These are phyloP conservation scores for Trichonephila clavipes DNA, from an alignment of 1,140 invertebrate species.

Conservation along the genomic window DNA sequence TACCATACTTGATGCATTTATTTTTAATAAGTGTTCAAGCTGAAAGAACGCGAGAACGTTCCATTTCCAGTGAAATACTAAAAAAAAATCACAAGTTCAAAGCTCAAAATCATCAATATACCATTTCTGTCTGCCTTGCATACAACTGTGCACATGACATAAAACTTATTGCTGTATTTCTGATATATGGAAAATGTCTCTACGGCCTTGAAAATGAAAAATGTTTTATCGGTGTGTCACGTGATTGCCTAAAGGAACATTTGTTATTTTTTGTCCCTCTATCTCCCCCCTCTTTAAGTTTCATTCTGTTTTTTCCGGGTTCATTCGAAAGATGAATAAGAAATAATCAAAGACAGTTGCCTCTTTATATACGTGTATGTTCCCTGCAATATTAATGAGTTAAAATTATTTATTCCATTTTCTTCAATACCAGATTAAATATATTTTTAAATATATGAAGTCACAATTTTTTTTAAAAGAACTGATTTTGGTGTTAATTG, in stretches of 20 bases:
- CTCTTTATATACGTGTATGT: too few relatives aligned
- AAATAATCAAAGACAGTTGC: too few relatives aligned
- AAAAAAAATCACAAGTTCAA: neutral
- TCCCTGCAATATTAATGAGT: too few relatives aligned
- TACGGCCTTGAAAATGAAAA: neutral
- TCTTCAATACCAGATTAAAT: too few relatives aligned
- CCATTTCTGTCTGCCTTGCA: neutral
- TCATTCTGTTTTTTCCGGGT: neutral
- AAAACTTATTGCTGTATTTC: neutral
- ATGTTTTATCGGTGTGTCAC: conserved; percentile 2
- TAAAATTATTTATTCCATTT: too few relatives aligned
- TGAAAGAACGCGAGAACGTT: neutral
- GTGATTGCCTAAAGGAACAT: neutral
- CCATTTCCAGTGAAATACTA: neutral
- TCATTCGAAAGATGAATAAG: neutral
- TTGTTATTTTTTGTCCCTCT: neutral
- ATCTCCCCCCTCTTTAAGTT: neutral
- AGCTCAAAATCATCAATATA: neutral
- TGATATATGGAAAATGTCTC: neutral
- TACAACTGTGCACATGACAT: neutral
- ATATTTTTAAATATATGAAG: too few relatives aligned
- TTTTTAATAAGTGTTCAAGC: too few relatives aligned
- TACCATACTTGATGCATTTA: too few relatives aligned
- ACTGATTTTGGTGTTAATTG: too few relatives aligned
- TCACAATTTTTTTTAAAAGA: too few relatives aligned